Base-by-base conservation (phyloP, 2,113 vertebrate species). In the Salvelinus sp. region DNA sequence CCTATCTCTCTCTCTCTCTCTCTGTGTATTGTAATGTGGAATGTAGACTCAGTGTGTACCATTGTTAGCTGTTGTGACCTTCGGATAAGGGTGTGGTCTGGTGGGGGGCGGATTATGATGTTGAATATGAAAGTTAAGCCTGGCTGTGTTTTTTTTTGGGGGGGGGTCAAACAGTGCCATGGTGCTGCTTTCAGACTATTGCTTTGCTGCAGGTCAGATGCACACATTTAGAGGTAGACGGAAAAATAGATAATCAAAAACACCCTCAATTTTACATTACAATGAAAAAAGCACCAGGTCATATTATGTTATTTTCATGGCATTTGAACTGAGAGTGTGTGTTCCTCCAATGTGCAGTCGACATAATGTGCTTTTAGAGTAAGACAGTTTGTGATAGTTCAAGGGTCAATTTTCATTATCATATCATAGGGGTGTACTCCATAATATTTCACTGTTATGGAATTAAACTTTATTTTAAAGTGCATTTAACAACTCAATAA, bases 151-250 rank as follows among this genome's bases (percentile, higher is more conserved):
- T 73, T 9, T 76, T 27, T 10, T 75, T 76, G 38, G 14, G 38
- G 47, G 10, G 14, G 30, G 22, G 48, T 74, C 50, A 12, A 74
- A 23, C 33, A 74, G 20, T 23, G 48, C 25, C 58, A 78, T 79
- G 80, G 77, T 62, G 20, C 25, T 60, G 28, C 67, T 44, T 69
- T 69, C n/a, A 22, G 67, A 69, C 16, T 38, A 63, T 75, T 73
- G 72, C 73, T 75, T 76, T 50, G 27, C 22, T 44, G 69, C 71
- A 78, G 38, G 72, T 83, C 81, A 90, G 82, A 83, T 87, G 83
- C 81, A 72, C 20, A 54, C 1, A 54, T 54, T 16, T 18, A 18
- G 13, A 54, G 50, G 50, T 54, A 54, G 16, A 14, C 1, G 4
- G 16, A 54, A 54, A 54, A 9, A 44, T 10, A 10, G 38, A 44